Evolutionary conservation across 2,888 invertebrate species (phyloP).

Genomic region (Teinopalpus imperialis): DNA sequence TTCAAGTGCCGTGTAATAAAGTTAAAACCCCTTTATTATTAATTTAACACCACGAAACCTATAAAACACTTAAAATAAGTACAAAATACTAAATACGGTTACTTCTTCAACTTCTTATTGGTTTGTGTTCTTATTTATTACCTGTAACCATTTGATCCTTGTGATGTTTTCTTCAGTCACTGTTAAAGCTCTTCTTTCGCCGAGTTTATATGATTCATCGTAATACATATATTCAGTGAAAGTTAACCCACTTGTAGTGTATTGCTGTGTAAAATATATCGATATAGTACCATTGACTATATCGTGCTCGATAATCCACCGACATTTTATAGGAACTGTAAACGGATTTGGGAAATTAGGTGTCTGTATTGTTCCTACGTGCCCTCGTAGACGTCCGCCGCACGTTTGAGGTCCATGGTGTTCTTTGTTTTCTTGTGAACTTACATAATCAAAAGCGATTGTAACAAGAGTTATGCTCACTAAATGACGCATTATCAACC

Average conservation of each 20-base stretch:
- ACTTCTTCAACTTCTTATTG: too few relatives aligned
- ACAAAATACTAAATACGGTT: too few relatives aligned
- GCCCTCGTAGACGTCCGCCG: conserved; percentile 84
- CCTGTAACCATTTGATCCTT: conserved; percentile 82
- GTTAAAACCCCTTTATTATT: too few relatives aligned
- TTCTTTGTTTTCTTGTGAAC: conserved; percentile 53
- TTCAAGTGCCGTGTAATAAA: too few relatives aligned
- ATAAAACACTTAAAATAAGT: too few relatives aligned
- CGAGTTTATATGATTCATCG: conserved; percentile 85
- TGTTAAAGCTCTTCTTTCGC: conserved; percentile 84
- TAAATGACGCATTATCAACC: conserved; percentile 57
- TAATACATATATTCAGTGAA: conserved; percentile 90
- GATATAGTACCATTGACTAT: conserved; percentile 89
- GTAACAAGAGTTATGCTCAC: conserved; percentile 59
- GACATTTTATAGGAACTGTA: conserved; percentile 90
- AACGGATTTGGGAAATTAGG: conserved; percentile 93
- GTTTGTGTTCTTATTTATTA: too few relatives aligned
- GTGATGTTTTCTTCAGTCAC: conserved; percentile 89
- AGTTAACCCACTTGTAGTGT: conserved; percentile 88
- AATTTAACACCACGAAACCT: too few relatives aligned
- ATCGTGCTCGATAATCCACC: conserved; percentile 93
- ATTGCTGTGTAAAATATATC: conserved; percentile 94
- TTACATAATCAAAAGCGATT: conserved; percentile 47
- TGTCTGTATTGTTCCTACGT: conserved; percentile 88
- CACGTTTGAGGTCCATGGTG: conserved; percentile 78